Evolutionary conservation across 2,888 invertebrate species (phyloP), one percentile per base, ranked within the genome.

Genomic region (Temnothorax unifasciatus): DNA sequence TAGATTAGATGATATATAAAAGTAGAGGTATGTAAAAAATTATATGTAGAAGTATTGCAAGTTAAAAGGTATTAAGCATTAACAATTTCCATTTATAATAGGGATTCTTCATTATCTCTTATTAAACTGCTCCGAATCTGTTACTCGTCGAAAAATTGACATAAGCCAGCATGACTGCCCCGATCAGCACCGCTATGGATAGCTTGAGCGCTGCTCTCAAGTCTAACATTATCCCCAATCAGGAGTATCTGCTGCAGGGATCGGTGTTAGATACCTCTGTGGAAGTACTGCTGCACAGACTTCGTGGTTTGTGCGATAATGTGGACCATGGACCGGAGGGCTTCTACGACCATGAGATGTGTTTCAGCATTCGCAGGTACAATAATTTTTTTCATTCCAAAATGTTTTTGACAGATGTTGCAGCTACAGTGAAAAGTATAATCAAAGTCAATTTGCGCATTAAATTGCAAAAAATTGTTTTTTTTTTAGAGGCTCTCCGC

Each of bases 311-410:
- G 8, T 99, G 99, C 94, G 99, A 99, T 92, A 98, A 98, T 95
- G 98, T 98, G 1, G 98, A 99, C 92, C 97, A 97, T 75, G 98
- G 97, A 3, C 98, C 98, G 0, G 99, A 99, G 95, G 97, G 97
- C 0, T 99, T 99, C 94, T 97, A 98, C 93, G 99, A 99, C 94
- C 98, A 99, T 94, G 99, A 99, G 96, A 97, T 98, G 93, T 98
- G 98, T 94, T 97, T 98, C 91, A 97, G 97, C 86, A 96, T 98
- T 85, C 95, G 98, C 88, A 97, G 92, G 94, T 94, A 87, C 59
- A 54, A 9, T 11, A 0, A 47, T 41, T 9, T 34, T 15, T 25
- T 50, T 52, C 3, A 8, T 74, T 44, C 9, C 15, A 13, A 47
- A 4, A 29, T 4, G 0, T 34, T 66, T 64, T 44, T 4, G 8